Percentiles rank a stretch among this genome's conserved stretches.
phyloP scores from a whole-genome alignment of 2,797 vertebrate genomes.

The Danionella dracula region DNA sequence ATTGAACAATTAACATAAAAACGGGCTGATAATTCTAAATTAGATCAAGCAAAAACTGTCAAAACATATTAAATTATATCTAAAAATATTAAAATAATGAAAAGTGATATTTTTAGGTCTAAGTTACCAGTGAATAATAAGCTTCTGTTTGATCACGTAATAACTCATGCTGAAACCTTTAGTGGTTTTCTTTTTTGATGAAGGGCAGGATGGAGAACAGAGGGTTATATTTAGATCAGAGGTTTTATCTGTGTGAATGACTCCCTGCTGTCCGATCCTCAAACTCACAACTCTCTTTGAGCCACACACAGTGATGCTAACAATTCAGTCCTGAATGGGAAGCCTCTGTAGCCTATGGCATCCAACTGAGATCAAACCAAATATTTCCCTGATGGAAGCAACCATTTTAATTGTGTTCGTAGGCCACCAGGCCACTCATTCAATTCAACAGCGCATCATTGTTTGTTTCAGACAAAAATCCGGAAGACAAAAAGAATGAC shows the following conservation, averaged over 20 bases:
- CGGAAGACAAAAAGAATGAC: conserved; percentile 55
- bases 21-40: too few relatives aligned
- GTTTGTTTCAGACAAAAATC: conserved; percentile 53
- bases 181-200: not conserved
- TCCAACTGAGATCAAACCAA: conserved; percentile 55
- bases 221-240: conserved; percentile 27
- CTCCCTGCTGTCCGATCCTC: conserved; percentile 21
- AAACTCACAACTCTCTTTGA: conserved; percentile 15
- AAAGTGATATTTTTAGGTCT: too few relatives aligned
- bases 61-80: too few relatives aligned
- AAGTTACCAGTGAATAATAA: too few relatives aligned
- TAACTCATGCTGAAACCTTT: too few relatives aligned
- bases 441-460: conserved; percentile 55
- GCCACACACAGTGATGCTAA: conserved; percentile 38
- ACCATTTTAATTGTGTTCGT: conserved; percentile 56
- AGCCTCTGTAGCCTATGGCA: conserved; percentile 44
- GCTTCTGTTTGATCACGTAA: too few relatives aligned
- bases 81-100: too few relatives aligned
- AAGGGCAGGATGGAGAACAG: not conserved
- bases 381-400: conserved; percentile 58
- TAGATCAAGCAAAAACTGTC: too few relatives aligned
- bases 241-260: conserved; percentile 16
- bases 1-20: too few relatives aligned
- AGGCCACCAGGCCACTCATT: conserved; percentile 51
- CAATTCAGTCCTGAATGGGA: conserved; percentile 37